Base-by-base conservation (phyloP, 2,113 vertebrate genomes). In the Triplophysa rosa region DNA sequence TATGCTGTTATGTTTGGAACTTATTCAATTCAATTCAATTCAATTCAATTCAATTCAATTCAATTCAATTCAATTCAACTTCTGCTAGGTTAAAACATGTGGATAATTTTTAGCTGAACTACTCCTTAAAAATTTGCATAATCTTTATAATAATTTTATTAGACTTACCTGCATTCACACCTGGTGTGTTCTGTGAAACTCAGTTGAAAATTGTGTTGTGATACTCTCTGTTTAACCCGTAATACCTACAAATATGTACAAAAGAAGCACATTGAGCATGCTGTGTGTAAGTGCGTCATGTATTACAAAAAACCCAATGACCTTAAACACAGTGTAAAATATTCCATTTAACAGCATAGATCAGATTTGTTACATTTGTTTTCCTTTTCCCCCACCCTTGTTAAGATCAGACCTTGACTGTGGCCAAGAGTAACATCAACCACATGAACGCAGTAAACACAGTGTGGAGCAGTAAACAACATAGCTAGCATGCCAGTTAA, bases 81-180 rank as follows among this genome's bases (percentile, higher is more conserved):
- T 7, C 33, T 37, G 33, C 33, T 37, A 37, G 33, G 7, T 7
- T 37, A 52, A 5, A 9, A 56, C 8, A 17, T 56, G 14, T 7
- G 33, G 33, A 37, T 37, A 1, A n/a, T 2, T 58, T 58, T n/a
- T 58, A 10, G 9, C 8, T 10, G 17, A 21, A 16, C 12, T 16
- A 52, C 13, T 14, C 49, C 49, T 52, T 52, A 5, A 16, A 16
- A 16, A 52, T 49, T 2, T 2, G 13, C 12, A 8, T 12, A 12
- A 45, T 45, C 16, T 52, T 17, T 52, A 21, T 49, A 33, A 16
- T 13, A 17, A 16, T 72, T 29, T 64, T 54, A 65, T 19, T 29
- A 23, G 62, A 67, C 87, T 85, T 86, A 93, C 92, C 86, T 91
- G 89, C 92, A 93, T 11, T 84, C 80, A 87, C 92, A 93, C 69